phyloP scores from a whole-genome alignment of 2,113 vertebrate genomes.

The Aleadryas rufinucha region DNA sequence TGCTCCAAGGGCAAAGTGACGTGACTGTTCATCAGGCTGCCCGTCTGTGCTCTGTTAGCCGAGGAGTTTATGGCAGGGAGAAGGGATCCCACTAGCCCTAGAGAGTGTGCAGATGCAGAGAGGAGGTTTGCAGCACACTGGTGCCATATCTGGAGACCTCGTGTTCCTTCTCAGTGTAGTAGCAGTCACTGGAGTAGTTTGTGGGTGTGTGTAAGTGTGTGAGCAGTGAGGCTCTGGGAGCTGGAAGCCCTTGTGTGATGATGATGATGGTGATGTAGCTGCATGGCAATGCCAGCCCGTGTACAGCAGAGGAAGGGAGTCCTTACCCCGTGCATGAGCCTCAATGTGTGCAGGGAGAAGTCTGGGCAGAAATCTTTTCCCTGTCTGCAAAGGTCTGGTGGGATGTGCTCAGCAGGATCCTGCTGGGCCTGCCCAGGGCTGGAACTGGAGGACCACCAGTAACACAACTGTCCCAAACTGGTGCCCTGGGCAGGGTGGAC shows the following conservation, averaged over 20 bases:
- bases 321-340: accelerated
- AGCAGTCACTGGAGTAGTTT: neutral
- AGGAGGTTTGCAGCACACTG: neutral
- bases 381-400: neutral
- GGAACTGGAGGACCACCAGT: neutral
- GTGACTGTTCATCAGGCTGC: accelerated
- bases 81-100: neutral
- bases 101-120: neutral
- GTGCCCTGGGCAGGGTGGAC: neutral
- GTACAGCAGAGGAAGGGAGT: neutral
- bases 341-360: accelerated
- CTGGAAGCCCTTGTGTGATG: neutral
- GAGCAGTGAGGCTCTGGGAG: neutral
- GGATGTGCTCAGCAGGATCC: neutral
- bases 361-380: neutral
- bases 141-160: neutral
- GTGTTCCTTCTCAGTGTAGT: neutral
- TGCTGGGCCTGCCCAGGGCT: neutral
- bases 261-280: accelerated
- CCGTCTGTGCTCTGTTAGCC: neutral
- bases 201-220: neutral
- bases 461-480: neutral
- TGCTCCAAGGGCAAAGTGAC: neutral
- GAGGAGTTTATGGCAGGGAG: neutral
- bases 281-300: neutral